A percentile compares a stretch with the other conserved stretches of the same genome.
Evolutionary conservation across 2,113 vertebrate genomes (phyloP).

Genomic region (Butorides virescens): DNA sequence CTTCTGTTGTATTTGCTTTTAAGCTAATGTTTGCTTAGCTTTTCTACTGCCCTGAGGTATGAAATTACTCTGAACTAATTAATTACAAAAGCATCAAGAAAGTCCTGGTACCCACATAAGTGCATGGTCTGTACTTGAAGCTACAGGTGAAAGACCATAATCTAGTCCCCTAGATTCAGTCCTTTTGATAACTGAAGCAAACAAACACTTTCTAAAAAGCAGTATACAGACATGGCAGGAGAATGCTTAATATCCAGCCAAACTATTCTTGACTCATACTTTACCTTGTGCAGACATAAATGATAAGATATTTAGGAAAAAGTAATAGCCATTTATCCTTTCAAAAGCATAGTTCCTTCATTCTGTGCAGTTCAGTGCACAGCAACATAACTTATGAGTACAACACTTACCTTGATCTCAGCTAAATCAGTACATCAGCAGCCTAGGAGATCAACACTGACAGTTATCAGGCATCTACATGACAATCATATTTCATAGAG

Average conservation of each 20-base stretch:
- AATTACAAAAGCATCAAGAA: background rate
- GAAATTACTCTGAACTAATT: background rate
- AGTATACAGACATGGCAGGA: background rate
- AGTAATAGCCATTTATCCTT: constrained; percentile 36
- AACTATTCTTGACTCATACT: background rate
- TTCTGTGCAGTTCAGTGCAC: constrained; percentile 15
- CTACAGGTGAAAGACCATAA: background rate
- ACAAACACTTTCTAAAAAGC: background rate
- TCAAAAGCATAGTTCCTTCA: constrained; percentile 8
- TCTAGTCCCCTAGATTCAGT: background rate
- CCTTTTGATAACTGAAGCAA: background rate
- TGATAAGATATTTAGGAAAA: background rate
- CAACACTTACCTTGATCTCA: constrained; percentile 1
- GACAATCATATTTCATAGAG: constrained; percentile 24
- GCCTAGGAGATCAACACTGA: background rate
- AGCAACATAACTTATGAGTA: background rate
- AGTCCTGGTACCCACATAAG: background rate
- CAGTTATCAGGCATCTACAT: background rate
- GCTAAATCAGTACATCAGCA: constrained; percentile 21
- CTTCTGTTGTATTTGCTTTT: background rate
- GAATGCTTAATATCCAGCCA: background rate
- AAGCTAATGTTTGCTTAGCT: background rate
- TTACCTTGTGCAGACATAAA: background rate
- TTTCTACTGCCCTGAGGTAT: background rate
- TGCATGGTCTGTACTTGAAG: background rate